Evolutionary conservation across 2,797 vertebrate genomes (phyloP).

Genomic region (Enteromius fasciolatus): DNA sequence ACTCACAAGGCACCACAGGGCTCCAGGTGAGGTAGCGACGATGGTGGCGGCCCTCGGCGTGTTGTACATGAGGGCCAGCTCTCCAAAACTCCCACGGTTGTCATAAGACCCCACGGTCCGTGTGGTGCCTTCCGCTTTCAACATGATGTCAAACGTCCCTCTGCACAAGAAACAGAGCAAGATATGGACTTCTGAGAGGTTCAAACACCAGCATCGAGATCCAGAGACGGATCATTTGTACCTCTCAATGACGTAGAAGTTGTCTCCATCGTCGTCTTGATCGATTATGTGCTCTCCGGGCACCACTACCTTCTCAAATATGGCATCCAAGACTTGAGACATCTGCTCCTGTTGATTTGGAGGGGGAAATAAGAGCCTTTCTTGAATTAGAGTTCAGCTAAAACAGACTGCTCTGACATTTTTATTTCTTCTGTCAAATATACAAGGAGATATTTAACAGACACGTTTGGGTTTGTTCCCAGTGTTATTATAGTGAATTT

Average conservation of each 20-base stretch:
- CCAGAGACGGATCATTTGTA: constrained; percentile 55
- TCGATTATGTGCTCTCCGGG: constrained; percentile 94
- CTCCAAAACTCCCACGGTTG: constrained; percentile 96
- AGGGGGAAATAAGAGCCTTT: not conserved
- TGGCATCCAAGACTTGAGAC: constrained; percentile 96
- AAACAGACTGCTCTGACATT: not conserved
- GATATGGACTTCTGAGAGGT: not conserved
- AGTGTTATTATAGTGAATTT: not conserved
- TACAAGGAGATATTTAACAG: constrained; percentile 8
- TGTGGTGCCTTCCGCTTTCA: constrained; percentile 87
- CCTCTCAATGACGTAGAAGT: constrained; percentile 98
- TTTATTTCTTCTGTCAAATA: not conserved
- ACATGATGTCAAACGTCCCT: constrained; percentile 91
- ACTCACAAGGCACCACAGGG: constrained; percentile 97
- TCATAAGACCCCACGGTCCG: constrained; percentile 92
- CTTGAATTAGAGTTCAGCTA: not conserved
- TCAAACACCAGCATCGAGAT: not conserved
- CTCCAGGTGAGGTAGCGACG: constrained; percentile 91
- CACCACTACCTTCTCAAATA: constrained; percentile 94
- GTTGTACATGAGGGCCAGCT: constrained; percentile 99
- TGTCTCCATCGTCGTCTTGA: constrained; percentile 97
- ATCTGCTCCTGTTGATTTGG: constrained; percentile 88
- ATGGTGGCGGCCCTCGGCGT: constrained; percentile 97
- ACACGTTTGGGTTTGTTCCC: not conserved
- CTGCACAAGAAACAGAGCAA: constrained; percentile 71